Conservation (phyloP, 2,888 invertebrate species). For the Nemurella pictetii region DNA sequence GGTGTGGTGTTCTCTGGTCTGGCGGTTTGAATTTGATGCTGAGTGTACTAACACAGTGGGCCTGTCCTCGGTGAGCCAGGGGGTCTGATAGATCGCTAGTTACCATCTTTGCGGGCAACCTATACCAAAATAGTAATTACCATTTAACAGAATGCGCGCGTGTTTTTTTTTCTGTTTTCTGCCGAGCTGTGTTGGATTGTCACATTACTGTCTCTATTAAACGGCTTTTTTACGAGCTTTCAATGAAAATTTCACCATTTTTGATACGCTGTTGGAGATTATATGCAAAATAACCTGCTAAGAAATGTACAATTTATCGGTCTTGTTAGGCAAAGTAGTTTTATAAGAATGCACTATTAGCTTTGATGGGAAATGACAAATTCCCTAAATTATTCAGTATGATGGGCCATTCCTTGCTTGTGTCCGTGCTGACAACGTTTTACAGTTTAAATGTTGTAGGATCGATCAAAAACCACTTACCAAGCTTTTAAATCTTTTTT, state of each 20-base stretch:
- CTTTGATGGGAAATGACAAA: not conserved
- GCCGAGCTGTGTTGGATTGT: not conserved
- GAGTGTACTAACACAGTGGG: not conserved
- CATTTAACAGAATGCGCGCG: not conserved
- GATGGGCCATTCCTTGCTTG: not conserved
- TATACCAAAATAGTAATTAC: not conserved
- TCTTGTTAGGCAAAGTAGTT: not conserved
- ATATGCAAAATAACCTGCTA: not conserved
- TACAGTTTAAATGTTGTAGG: not conserved
- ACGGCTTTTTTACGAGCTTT: not conserved
- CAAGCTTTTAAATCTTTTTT: not conserved
- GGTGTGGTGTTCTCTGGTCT: not conserved
- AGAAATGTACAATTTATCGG: not conserved
- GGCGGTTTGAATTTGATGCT: not conserved
- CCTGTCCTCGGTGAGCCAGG: not conserved
- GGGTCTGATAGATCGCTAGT: conserved; percentile 8
- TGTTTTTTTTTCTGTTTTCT: not conserved
- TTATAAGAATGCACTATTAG: not conserved
- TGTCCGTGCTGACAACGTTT: not conserved
- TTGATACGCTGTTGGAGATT: not conserved
- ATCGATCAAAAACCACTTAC: not conserved
- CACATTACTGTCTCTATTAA: conserved; percentile 23
- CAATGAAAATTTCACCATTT: not conserved
- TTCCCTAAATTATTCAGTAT: not conserved
- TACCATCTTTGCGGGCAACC: not conserved